phyloP scores from a whole-genome alignment of 2,888 invertebrate genomes.

The Drosophila eohydei region DNA sequence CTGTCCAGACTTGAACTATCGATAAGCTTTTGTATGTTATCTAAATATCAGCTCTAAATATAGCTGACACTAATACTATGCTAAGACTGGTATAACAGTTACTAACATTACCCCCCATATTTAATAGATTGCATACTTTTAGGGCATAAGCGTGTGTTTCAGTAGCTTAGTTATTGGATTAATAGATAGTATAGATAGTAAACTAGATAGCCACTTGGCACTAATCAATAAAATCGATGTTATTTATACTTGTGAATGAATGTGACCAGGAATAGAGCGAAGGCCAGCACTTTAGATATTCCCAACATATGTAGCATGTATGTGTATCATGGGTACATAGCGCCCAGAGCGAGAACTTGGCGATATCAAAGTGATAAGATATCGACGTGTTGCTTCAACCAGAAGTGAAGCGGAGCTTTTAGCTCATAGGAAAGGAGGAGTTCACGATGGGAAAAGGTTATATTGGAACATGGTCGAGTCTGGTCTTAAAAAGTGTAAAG shows the following conservation, averaged over 20 bases:
- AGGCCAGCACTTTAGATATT: background rate
- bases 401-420: background rate
- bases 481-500: too few species aligned
- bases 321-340: background rate
- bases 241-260: slow-evolving; percentile 1
- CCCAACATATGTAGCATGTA: background rate
- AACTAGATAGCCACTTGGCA: background rate
- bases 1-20: background rate
- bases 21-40: background rate
- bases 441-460: background rate
- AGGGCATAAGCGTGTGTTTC: background rate
- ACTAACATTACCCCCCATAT: background rate
- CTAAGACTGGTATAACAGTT: background rate
- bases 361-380: background rate
- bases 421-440: background rate
- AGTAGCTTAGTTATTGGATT: slow-evolving; percentile 11
- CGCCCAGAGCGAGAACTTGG: background rate
- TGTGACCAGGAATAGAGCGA: background rate
- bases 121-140: slow-evolving; percentile 19
- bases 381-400: background rate
- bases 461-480: background rate
- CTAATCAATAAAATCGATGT: background rate
- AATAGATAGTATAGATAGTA: background rate
- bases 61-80: background rate
- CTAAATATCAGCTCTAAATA: slow-evolving; percentile 4